Evolutionary conservation across 2,797 vertebrate species (phyloP).

Genomic region (Macroramphosus scolopax): DNA sequence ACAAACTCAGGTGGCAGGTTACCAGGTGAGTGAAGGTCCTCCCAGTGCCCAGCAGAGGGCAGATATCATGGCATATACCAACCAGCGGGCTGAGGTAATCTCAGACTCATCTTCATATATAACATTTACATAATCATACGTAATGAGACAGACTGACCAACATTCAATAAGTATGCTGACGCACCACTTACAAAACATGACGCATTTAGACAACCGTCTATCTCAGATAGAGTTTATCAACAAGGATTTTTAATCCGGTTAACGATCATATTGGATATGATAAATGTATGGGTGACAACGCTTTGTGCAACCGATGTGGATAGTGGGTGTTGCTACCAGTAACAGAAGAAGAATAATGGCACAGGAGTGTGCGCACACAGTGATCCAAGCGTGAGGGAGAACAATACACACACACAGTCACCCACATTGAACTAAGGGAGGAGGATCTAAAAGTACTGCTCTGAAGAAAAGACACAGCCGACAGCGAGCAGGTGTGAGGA

Average conservation of each 20-base stretch:
- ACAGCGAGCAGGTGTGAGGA: constrained; percentile 25
- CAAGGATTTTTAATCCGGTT: too few relatives aligned
- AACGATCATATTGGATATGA: too few relatives aligned
- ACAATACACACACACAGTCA: constrained; percentile 1
- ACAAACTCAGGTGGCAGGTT: constrained; percentile 44
- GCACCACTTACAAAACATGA: constrained; percentile 23
- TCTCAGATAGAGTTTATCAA: constrained; percentile 1
- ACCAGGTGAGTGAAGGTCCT: constrained; percentile 55
- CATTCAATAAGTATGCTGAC: constrained; percentile 17
- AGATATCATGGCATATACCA: constrained; percentile 51
- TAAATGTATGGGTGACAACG: too few relatives aligned
- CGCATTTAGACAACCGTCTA: constrained; percentile 9
- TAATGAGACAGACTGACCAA: neutral
- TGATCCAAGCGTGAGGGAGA: constrained; percentile 13
- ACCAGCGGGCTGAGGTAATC: constrained; percentile 37
- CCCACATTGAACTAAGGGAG: too few relatives aligned
- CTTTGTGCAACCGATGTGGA: neutral
- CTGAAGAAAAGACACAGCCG: neutral
- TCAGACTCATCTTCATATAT: constrained; percentile 12
- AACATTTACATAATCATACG: neutral
- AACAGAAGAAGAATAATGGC: constrained; percentile 2
- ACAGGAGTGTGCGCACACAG: constrained; percentile 18
- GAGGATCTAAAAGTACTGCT: neutral
- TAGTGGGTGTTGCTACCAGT: too few relatives aligned
- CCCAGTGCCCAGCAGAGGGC: constrained; percentile 69